Base-by-base conservation (phyloP, 1,140 invertebrate genomes). In the Meloidogyne floridensis region DNA sequence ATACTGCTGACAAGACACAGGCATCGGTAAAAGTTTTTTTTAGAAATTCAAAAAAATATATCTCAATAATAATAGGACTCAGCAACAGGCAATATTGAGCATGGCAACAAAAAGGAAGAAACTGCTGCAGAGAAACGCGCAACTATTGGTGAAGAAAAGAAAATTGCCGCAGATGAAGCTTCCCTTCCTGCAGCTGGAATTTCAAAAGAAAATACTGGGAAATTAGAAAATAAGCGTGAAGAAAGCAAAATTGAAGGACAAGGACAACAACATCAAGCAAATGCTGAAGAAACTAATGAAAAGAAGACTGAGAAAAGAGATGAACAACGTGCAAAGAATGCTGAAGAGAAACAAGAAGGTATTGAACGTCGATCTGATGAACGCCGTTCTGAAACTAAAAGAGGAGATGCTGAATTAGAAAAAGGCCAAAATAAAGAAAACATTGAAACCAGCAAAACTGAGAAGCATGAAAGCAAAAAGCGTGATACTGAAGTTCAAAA, bases 1-100 rank as follows among this genome's bases (percentile, higher is more conserved):
- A 71, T 71, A 71, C 77, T 13, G 77, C 77, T 5, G 77, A 79
- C 9, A 79, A 79, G 77, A 42, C 77, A 11, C 47, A 65, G 6
- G 77, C 20, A 65, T 69, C 65, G 54, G 77, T 79, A 42, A 15
- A 13, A 71, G 13, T n/a, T 4, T 59, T 59, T 78, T 70, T 6
- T 6, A 47, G 5, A 6, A 47, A 6, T 47, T 47, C 0, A 6
- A 47, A 47, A 47, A 47, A 47, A 47, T 47, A 47, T 47, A 54
- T 54, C 9, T 65, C 4, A n/a, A 65, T 3, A n/a, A n/a, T 65
- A n/a, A 56, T 0, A 65, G 59, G 59, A 65, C 5, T 65, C 59
- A 15, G 15, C 15, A n/a, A n/a, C 59, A 65, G n/a, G 15, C 7
- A 65, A 65, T 15, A n/a, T 65, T 65, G 59, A 65, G n/a, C 59